phyloP scores from a whole-genome alignment of 2,797 vertebrate genomes.

The Garrulus glandarius region DNA sequence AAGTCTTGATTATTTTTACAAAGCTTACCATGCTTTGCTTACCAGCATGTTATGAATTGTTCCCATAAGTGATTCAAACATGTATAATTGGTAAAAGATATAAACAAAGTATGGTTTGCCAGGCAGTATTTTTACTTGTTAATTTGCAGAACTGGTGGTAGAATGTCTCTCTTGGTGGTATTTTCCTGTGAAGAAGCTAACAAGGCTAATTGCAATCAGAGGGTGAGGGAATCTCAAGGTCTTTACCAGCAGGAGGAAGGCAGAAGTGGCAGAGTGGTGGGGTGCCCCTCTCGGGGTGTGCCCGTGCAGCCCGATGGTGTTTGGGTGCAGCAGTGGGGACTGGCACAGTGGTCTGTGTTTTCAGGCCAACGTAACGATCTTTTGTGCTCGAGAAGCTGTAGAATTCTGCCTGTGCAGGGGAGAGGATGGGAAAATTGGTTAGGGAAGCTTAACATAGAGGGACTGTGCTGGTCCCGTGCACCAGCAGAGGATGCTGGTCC shows the following conservation, averaged over 20 bases:
- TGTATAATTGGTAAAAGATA: slow-evolving; percentile 21
- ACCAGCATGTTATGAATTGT: neutral
- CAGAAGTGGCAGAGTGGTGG: neutral
- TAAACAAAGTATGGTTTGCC: neutral
- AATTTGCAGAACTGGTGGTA: neutral
- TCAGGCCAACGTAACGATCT: neutral
- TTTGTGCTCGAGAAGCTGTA: neutral
- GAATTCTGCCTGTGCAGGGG: neutral
- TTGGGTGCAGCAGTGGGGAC: neutral
- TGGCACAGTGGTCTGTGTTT: neutral
- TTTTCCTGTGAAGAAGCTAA: slow-evolving; percentile 6
- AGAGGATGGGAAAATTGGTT: neutral
- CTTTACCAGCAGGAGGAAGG: neutral
- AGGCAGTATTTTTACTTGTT: slow-evolving; percentile 7
- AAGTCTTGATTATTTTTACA: slow-evolving; percentile 40
- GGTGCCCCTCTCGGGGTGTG: fast-evolving
- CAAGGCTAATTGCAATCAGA: neutral
- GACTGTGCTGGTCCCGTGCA: fast-evolving
- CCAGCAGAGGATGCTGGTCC: neutral
- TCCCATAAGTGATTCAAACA: slow-evolving; percentile 28
- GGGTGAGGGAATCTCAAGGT: neutral
- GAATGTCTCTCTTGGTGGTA: neutral
- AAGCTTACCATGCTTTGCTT: neutral
- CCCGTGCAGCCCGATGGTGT: fast-evolving
- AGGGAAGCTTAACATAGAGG: neutral